These are phyloP conservation scores for Dicrostonyx torquatus DNA, from an alignment of 2,797 vertebrate species.

Conservation along the genomic window DNA sequence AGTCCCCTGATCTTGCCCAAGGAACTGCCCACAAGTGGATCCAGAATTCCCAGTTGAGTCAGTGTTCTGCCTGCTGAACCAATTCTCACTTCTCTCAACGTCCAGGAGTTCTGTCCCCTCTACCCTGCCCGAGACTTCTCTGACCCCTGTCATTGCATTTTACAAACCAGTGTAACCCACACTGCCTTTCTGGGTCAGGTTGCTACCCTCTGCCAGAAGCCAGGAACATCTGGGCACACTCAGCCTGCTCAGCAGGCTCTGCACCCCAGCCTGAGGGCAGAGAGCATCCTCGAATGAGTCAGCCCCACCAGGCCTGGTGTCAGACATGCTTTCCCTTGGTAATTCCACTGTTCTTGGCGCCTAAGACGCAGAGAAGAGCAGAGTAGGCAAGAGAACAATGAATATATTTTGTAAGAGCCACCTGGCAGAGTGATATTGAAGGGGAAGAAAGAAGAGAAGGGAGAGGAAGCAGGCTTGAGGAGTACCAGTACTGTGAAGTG, in stretches of 20 bases:
- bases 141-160: not conserved
- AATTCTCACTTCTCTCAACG: not conserved
- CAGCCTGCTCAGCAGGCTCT: not conserved
- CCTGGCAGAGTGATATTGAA: not conserved
- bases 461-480: not conserved
- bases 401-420: not conserved
- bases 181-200: not conserved
- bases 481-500: not conserved
- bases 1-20: not conserved
- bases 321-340: slow-evolving; percentile 54
- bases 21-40: not conserved
- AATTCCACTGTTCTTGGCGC: not conserved
- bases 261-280: not conserved
- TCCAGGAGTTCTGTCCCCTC: not conserved
- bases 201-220: not conserved
- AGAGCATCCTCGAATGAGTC: not conserved
- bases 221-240: not conserved
- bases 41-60: not conserved
- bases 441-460: not conserved
- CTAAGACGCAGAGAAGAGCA: not conserved
- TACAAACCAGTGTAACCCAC: not conserved
- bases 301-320: not conserved
- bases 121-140: not conserved
- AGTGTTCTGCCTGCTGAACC: not conserved
- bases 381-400: slow-evolving; percentile 53